These are phyloP conservation scores for Stictonetta naevosa DNA, from an alignment of 2,113 vertebrate genomes.

Conservation along the genomic window DNA sequence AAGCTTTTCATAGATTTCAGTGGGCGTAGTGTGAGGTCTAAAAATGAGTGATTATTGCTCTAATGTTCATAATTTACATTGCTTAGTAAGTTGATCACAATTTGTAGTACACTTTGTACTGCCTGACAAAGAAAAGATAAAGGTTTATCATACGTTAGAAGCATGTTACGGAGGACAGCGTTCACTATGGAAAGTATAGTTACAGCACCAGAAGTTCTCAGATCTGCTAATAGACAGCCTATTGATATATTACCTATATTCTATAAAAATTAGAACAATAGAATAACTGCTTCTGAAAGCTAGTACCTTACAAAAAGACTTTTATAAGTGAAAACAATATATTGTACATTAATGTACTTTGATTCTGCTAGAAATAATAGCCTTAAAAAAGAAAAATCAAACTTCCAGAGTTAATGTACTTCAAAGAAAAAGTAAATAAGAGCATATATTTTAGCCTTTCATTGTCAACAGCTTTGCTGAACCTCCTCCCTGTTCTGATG, in stretches of 20 bases:
- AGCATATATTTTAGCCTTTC: not conserved
- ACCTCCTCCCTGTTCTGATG: not conserved
- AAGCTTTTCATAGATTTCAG: not conserved
- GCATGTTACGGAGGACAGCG: not conserved
- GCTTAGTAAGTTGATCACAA: not conserved
- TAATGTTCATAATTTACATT: not conserved
- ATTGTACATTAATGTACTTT: not conserved
- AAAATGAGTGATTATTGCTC: not conserved
- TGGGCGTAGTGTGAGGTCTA: not conserved
- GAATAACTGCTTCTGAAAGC: not conserved
- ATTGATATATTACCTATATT: not conserved
- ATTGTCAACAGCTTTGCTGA: not conserved
- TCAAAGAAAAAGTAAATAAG: not conserved
- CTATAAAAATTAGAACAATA: not conserved
- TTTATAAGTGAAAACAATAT: not conserved
- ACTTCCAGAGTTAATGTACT: not conserved
- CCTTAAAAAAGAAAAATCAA: not conserved
- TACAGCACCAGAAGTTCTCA: not conserved
- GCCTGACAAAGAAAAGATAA: not conserved
- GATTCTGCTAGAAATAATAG: not conserved
- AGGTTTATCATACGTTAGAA: not conserved
- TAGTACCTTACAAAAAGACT: not conserved
- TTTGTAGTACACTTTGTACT: not conserved
- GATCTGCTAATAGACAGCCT: not conserved
- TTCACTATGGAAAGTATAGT: not conserved